A percentile compares a stretch with the other conserved stretches of the same genome.
Conservation (phyloP, 2,113 vertebrate species). For the Indri indri region DNA sequence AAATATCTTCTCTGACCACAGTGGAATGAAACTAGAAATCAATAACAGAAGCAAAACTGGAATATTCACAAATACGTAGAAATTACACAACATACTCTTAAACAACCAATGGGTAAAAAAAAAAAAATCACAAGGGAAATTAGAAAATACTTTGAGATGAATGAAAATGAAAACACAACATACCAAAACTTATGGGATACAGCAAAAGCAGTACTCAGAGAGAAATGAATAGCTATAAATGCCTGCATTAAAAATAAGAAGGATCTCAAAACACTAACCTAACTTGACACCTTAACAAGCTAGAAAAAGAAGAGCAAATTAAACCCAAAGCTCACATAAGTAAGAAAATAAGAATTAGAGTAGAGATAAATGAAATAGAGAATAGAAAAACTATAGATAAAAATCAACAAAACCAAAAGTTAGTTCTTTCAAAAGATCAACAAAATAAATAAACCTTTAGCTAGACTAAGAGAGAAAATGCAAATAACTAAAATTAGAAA, state of each 20-base stretch:
- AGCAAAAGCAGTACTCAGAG: background rate
- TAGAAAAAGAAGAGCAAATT: constrained; percentile 19
- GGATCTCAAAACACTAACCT: constrained; percentile 1
- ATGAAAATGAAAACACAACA: constrained; percentile 15
- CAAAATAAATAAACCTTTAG: constrained; percentile 4
- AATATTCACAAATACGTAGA: constrained; percentile 40
- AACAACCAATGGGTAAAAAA: background rate
- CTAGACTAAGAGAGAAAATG: background rate
- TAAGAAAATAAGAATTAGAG: background rate
- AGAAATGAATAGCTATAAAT: constrained; percentile 5
- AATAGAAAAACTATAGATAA: constrained; percentile 2
- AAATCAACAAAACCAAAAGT: constrained; percentile 24
- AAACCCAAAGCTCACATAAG: background rate
- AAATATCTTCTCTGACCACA: constrained; percentile 26
- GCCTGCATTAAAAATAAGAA: background rate
- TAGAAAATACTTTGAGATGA: background rate
- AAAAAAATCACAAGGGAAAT: background rate
- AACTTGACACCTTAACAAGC: background rate
- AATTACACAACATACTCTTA: background rate
- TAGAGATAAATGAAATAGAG: constrained; percentile 29
- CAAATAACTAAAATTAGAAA: constrained; percentile 23
- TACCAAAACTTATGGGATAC: constrained; percentile 1
- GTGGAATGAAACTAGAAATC: constrained; percentile 31
- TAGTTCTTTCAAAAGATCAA: constrained; percentile 10
- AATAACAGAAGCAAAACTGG: constrained; percentile 33